Evolutionary conservation across 2,888 invertebrate species (phyloP), one percentile per base, ranked within the genome.

Genomic region (Pollenia griseotomentosa): DNA sequence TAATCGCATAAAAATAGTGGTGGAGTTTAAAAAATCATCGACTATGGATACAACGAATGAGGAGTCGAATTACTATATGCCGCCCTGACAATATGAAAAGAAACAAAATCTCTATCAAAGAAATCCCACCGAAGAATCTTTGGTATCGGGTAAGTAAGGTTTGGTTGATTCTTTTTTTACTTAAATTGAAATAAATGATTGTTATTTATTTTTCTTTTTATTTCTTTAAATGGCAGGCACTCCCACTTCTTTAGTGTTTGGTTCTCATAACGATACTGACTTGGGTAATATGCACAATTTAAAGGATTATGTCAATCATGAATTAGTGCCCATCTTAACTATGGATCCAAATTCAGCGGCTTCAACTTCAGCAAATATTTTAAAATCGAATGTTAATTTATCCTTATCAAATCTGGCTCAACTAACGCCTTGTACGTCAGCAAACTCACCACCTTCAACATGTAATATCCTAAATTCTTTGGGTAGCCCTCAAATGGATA

Each of bases 1-100:
- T 57, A 97, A 97, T 93, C 95, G 97, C 91, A 95, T 97, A 91
- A 96, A 96, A 89, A 96, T 96, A 91, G 93, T 93, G 16, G 93
- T 93, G 12, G 93, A 93, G 86, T 92, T 93, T 83, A 93, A 93
- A 85, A 92, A 93, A 61, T 90, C 91, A 0, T 88, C 90, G 73
- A 66, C 89, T 81, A 89, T 91, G 46, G 89, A 90, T 59, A 86
- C 89, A 85, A 90, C 90, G 88, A 90, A 91, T 88, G 91, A 91
- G 10, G 89, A 90, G 7, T 88, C 90, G n/a, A 91, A 92, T 70
- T 93, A 92, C 87, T 89, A 88, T 85, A 87, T 88, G 71, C 84
- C 88, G 33, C 89, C 93, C 83, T 92, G 91, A 63, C 92, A 93
- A 88, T 93, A 92, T 88, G 93, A 92, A 80, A 93, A 93, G 88